Base-by-base conservation (phyloP, 2,888 invertebrate species). In the Calameuta pallipes region DNA sequence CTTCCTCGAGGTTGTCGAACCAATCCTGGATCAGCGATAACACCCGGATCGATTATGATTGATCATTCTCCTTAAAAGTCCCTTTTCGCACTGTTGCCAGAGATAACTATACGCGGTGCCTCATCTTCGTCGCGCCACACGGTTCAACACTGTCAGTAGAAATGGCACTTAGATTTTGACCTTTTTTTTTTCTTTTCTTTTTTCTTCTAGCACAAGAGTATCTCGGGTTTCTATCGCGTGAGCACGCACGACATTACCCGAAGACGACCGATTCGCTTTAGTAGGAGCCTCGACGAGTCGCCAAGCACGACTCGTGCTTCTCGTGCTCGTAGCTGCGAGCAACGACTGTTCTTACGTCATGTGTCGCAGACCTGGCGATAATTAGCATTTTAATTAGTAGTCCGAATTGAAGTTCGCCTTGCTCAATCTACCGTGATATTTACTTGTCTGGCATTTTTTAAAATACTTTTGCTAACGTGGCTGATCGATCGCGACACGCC, bases 241-340 rank as follows among this genome's bases (percentile, higher is more conserved):
- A 92, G 91, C 92, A 92, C 91, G 87, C 82, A 56, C 56, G 56
- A 56, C 56, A 69, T 82, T 80, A 84, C 83, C 84, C 87, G 86
- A 89, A 80, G 78, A 80, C 89, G 86, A 88, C 87, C 86, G 87
- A 89, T 83, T 89, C 89, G 87, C 90, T 91, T 89, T 92, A 90
- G 89, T 91, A 90, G 86, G 82, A 77, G 75, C 91, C 90, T 90
- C 90, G 91, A 91, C 88, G 89, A 91, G 90, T 91, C 90, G 90
- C 91, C 90, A 88, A 88, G 88, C 85, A 90, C 88, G 89, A 86
- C 87, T 87, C 88, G 83, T 86, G 90, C 88, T 56, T 87, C 90
- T 88, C 80, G 85, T 86, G 85, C 87, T 86, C 86, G 87, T 69
- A 76, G 78, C 77, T 73, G 78, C 74, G 75, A 37, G 79, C 74